Evolutionary conservation across 2,113 vertebrate genomes (phyloP).

Genomic region (Eulacestoma nigropectus): DNA sequence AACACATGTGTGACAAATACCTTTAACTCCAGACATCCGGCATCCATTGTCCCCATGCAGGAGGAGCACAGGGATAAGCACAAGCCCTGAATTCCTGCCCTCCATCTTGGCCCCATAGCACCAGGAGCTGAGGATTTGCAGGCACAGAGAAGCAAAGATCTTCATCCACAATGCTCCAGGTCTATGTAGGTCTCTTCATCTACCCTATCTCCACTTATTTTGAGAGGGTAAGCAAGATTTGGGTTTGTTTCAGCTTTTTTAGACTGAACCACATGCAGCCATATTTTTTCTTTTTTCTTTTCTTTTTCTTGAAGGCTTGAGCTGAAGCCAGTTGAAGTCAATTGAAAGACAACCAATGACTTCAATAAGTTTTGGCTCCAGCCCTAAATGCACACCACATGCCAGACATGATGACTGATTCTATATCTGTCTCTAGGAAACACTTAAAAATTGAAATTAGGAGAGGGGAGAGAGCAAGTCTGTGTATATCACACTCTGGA

Average conservation of each 20-base stretch:
- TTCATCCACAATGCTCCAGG: accelerated
- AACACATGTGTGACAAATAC: background rate
- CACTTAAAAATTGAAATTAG: constrained; percentile 40
- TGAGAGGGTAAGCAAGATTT: background rate
- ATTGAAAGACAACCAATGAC: constrained; percentile 11
- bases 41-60: accelerated
- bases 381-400: background rate
- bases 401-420: background rate
- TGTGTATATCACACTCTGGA: background rate
- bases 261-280: background rate
- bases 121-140: background rate
- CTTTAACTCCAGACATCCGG: background rate
- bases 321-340: background rate
- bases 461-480: background rate
- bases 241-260: background rate
- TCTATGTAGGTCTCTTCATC: background rate
- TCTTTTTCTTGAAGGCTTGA: background rate
- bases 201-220: background rate
- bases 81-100: background rate
- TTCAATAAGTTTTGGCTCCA: constrained; percentile 6
- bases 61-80: background rate
- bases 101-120: background rate
- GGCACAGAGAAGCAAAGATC: background rate
- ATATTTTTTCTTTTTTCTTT: background rate
- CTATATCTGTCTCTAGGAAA: constrained; percentile 28